Base-by-base conservation (phyloP, 2,888 invertebrate genomes). In the Eurytoma adleriae region DNA sequence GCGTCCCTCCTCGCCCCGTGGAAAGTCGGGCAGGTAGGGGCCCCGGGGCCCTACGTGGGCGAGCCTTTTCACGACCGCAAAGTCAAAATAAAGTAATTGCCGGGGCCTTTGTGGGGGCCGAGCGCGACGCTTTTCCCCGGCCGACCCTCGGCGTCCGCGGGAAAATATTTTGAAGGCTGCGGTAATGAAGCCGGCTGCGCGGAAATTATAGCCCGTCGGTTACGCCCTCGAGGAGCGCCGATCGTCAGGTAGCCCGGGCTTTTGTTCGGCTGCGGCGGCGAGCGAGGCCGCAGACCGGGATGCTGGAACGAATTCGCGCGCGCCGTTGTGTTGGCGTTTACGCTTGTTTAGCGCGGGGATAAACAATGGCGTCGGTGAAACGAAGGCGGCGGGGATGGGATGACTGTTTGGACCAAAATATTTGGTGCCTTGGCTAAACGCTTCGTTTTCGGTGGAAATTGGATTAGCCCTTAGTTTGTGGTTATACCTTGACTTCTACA, bases 51-150 rank as follows among this genome's bases (percentile, higher is more conserved):
- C 27, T 18, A 13, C 69, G 59, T 73, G 20, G 62, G 61, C 72
- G 27, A 24, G 50, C 71, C 76, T 81, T 64, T 77, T 72, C 40
- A 40, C 76, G 50, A 87, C 87, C 87, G 85, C 86, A 87, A 87
- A 89, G 88, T 89, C 89, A 89, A 89, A 89, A 89, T 89, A 89
- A 87, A 88, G 86, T 87, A 86, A 88, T 89, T 89, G 88, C 89
- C 85, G 7, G 30, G 62, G 61, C 78, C 72, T 71, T 74, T 74
- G 74, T 66, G 73, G 18, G 62, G n/a, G 40, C 10, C 18, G 24
- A 52, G 54, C 16, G 40, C 10, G 14, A 16, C 30, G 14, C 40
- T 68, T 75, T 75, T 75, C 67, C 75, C 50, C 48, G 50, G 14
- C 24, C 24, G 48, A 14, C 16, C 24, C 52, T 48, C 2, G n/a